Evolutionary conservation across 2,113 vertebrate species (phyloP), one percentile per base, ranked within the genome.

Genomic region (Australoheros scitulus): DNA sequence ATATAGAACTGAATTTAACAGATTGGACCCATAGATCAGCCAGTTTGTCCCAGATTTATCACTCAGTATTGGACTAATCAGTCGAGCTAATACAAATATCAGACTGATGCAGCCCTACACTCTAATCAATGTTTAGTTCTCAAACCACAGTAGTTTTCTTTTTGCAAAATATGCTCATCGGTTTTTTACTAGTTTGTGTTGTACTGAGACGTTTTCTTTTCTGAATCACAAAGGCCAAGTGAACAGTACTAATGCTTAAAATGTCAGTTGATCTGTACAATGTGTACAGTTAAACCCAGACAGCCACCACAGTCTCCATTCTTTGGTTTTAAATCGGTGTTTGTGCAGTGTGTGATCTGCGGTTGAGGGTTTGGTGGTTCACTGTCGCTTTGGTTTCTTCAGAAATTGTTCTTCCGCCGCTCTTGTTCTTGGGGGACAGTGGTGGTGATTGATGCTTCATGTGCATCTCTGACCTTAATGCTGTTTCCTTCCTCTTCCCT

Each of bases 291-390:
- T 64, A 24, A 5, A 43, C 10, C 3, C 1, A 9, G 22, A 41
- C 7, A 24, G 58, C 41, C 52, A 9, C 75, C 58, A 41, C 7
- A 24, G 58, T 50, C 52, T 11, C 75, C 58, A 79, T 68, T 70
- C 2, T 83, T 26, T 70, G 74, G 74, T 87, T 79, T 20, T 61
- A 11, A 75, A 47, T 4, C 11, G 41, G 20, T 55, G 10, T n/a
- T 18, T 76, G 32, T 38, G 15, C 20, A 50, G 38, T 77, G 65
- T 52, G 15, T 75, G 75, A 57, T 85, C 55, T 56, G 50, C 59
- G 56, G 55, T 52, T 70, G 78, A 57, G 38, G 63, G 55, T 79
- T 36, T 7, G 29, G 32, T 74, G 38, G 78, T 80, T 68, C 80
- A 24, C 47, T 61, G 76, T 61, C 64, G 81, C 22, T 61, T 77